These are phyloP conservation scores for Crocodylus rhombifer DNA, from an alignment of 2,797 vertebrate species.

Conservation along the genomic window DNA sequence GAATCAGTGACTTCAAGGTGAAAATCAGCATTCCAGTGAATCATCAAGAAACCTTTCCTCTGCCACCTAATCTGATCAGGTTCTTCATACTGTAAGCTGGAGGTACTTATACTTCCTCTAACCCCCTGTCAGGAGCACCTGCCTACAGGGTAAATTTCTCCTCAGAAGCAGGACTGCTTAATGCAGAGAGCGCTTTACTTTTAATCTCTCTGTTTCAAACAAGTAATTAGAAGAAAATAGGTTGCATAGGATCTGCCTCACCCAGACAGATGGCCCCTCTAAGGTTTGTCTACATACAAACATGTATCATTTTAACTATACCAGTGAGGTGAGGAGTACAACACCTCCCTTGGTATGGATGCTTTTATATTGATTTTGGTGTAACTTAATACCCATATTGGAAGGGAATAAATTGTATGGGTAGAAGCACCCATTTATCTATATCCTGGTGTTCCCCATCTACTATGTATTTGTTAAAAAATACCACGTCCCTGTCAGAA, in stretches of 20 bases:
- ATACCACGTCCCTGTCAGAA: background rate
- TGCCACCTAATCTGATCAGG: too few relatives aligned
- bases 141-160: fast-evolving
- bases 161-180: background rate
- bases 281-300: background rate
- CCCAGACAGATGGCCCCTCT: background rate
- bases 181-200: fast-evolving
- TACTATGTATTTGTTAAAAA: background rate
- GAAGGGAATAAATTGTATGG: background rate
- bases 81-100: too few relatives aligned
- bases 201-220: background rate
- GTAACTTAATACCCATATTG: background rate
- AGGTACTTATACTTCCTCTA: background rate
- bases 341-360: background rate
- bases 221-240: too few relatives aligned
- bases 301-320: background rate
- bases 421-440: too few relatives aligned
- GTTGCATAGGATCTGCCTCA: background rate
- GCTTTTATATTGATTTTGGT: background rate
- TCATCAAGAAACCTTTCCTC: background rate
- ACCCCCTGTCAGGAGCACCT: background rate
- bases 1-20: background rate
- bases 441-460: too few relatives aligned
- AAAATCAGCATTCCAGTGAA: background rate
- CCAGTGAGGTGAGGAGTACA: background rate